Evolutionary conservation across 2,113 vertebrate species (phyloP), one percentile per base, ranked within the genome.

Genomic region (Phasianus colchicus): DNA sequence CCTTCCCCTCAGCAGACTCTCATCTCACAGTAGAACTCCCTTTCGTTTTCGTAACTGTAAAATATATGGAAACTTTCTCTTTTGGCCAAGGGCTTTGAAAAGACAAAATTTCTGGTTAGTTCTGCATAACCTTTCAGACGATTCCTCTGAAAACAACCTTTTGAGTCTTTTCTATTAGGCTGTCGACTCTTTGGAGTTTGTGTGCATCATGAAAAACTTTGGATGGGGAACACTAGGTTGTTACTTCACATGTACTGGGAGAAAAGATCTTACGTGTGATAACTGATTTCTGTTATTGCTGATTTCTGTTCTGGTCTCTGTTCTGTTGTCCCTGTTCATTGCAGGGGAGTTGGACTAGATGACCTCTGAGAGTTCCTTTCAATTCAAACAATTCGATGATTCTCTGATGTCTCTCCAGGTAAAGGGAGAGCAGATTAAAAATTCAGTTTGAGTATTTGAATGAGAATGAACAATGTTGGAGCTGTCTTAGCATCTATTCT

Each of bases 21-120:
- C 42, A 84, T 83, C 57, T 60, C 58, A 54, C 20, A 45, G 48
- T 89, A 42, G 57, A 75, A 66, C 67, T 96, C 81, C 16, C 52
- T 82, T 86, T 96, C 20, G 30, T 86, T 87, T 78, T 87, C 13
- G 2, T 73, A 55, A 54, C 43, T 87, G 4, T 69, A 54, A 93
- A 93, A 93, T 81, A 86, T 19, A 86, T 5, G 52, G 61, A 78
- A 84, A 61, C 30, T 42, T 1, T 71, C 38, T 90, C 61, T 78
- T 90, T 86, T 6, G 9, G 83, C n/a, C 61, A 91, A 94, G 21
- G 83, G 71, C 75, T 77, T 93, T 74, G 83, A 88, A 91, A 94
- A 88, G 34, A 81, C 58, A 30, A 6, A 29, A 66, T 21, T 88
- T 83, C 60, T 92, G 6, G 24, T 77, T 92, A 73, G 69, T 82